phyloP scores from a whole-genome alignment of 2,113 vertebrate species.

The Tragelaphus strepsiceros region DNA sequence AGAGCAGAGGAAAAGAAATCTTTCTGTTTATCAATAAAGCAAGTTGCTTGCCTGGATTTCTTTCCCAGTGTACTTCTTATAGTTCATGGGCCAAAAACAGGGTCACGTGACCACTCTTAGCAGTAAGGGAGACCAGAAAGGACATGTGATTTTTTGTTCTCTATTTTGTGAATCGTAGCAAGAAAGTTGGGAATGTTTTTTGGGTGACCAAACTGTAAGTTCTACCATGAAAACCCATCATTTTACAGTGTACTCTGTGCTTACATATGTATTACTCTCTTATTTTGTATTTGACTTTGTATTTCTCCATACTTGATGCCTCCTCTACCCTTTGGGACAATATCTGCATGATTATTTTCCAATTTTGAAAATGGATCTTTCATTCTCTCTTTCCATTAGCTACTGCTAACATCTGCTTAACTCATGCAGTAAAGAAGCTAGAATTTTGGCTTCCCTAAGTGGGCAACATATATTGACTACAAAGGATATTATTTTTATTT shows the following conservation, averaged over 20 bases:
- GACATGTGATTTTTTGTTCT: not conserved
- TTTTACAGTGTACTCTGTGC: not conserved
- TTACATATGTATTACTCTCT: not conserved
- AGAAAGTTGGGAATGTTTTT: not conserved
- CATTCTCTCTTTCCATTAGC: not conserved
- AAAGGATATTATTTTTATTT: conserved; percentile 23
- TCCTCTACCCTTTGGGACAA: not conserved
- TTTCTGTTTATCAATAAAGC: not conserved
- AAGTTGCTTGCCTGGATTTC: not conserved
- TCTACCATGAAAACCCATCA: not conserved
- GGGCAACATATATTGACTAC: not conserved
- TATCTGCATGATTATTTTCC: not conserved
- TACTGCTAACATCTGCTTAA: not conserved
- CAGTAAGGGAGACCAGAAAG: not conserved
- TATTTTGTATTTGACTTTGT: not conserved
- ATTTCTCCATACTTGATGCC: not conserved
- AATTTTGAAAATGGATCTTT: not conserved
- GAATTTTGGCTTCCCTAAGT: conserved; percentile 8
- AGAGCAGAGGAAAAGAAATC: not conserved
- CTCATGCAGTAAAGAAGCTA: conserved; percentile 25
- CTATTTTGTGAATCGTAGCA: not conserved
- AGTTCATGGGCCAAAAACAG: not conserved
- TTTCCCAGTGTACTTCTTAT: not conserved
- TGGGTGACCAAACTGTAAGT: rapidly evolving
- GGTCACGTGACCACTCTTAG: not conserved